phyloP scores from a whole-genome alignment of 2,888 invertebrate species.

The Lucinisca nassula region DNA sequence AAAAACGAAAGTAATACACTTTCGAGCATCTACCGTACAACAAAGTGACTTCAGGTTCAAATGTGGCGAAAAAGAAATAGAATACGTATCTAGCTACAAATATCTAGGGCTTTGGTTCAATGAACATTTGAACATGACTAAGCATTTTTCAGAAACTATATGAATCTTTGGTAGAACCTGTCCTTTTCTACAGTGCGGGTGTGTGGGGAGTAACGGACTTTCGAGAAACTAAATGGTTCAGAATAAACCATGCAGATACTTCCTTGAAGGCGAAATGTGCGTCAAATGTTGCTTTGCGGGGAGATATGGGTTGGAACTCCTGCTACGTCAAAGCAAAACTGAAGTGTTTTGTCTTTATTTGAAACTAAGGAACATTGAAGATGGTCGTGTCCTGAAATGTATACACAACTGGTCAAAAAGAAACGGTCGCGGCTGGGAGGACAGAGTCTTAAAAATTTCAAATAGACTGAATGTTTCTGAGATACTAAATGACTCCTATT shows the following conservation, averaged over 20 bases:
- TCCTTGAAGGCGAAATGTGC: constrained; percentile 20
- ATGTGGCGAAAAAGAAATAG: neutral
- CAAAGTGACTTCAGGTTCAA: neutral
- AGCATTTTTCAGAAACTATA: constrained; percentile 29
- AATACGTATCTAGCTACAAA: constrained; percentile 19
- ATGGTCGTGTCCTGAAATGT: neutral
- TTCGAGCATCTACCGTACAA: neutral
- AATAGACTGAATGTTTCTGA: neutral
- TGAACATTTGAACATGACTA: too few species aligned
- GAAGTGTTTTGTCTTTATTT: neutral
- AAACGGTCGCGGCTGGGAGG: neutral
- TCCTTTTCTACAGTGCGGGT: constrained; percentile 27
- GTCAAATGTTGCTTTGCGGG: constrained; percentile 8
- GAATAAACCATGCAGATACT: constrained; percentile 24
- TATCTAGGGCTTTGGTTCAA: constrained; percentile 50
- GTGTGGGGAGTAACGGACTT: constrained; percentile 28
- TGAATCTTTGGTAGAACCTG: constrained; percentile 21
- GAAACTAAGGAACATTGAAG: neutral
- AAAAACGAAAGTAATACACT: constrained; percentile 29
- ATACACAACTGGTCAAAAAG: neutral
- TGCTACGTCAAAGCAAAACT: neutral
- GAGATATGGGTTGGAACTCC: constrained; percentile 28
- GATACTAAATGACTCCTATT: neutral
- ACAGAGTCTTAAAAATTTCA: neutral
- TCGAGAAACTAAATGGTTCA: constrained; percentile 14